Percentiles rank a stretch among this genome's conserved stretches.
Evolutionary conservation across 2,888 invertebrate species (phyloP).

Genomic region (Parnassius apollo): DNA sequence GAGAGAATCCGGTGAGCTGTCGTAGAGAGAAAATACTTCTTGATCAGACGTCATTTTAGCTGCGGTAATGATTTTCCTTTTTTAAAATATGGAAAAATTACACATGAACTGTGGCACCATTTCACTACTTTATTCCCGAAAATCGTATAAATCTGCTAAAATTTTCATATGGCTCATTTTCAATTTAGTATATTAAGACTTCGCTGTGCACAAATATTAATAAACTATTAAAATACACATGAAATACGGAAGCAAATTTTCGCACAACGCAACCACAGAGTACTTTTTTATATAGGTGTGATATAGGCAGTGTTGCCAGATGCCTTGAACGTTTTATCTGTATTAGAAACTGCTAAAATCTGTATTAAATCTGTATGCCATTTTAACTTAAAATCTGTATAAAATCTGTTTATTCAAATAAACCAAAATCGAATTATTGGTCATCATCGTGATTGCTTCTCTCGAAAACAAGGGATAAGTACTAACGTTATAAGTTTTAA

Average conservation of each 20-base stretch:
- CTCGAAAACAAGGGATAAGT: no score
- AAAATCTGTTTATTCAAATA: no score
- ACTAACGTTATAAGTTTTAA: no score
- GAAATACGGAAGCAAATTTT: slow-evolving; percentile 29
- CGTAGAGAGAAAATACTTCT: slow-evolving; percentile 51
- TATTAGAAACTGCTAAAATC: no score
- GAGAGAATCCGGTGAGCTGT: slow-evolving; percentile 80
- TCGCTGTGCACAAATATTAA: slow-evolving; percentile 4
- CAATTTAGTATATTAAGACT: slow-evolving; percentile 15
- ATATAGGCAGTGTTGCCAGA: no score
- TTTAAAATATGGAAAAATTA: slow-evolving; percentile 41
- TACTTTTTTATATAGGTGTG: no score
- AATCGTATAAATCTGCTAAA: slow-evolving; percentile 6
- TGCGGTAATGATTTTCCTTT: slow-evolving; percentile 28
- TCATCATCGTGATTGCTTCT: no score
- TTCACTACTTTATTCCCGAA: slow-evolving; percentile 28
- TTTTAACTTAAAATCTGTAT: no score
- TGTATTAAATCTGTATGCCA: no score
- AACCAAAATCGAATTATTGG: no score
- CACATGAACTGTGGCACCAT: slow-evolving; percentile 40
- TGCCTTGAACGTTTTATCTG: no score
- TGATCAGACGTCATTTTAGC: slow-evolving; percentile 52
- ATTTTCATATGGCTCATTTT: slow-evolving; percentile 22
- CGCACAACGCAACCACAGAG: slow-evolving; percentile 37
- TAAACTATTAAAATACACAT: slow-evolving; percentile 28